Conservation (phyloP, 2,888 invertebrate species). For the Strigamia crassipes region DNA sequence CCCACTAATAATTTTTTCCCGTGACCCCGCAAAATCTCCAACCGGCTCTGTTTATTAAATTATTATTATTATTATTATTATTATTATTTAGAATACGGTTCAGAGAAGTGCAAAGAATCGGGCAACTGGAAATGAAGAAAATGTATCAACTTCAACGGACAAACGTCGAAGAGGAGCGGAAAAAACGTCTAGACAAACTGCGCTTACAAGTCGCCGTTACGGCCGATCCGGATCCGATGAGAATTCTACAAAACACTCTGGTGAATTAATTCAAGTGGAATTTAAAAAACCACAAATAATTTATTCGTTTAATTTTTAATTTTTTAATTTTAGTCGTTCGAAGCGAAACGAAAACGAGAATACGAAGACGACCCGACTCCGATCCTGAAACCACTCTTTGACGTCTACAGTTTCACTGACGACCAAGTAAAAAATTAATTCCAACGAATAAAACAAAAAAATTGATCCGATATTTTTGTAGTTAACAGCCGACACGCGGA, state of each 20-base stretch:
- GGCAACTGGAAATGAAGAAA: not conserved
- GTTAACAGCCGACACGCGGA: not conserved
- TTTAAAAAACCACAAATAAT: not conserved
- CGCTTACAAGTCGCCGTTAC: not conserved
- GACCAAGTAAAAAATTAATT: conserved; percentile 45
- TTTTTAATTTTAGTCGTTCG: not conserved
- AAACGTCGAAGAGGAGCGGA: not conserved
- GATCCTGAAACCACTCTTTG: conserved; percentile 28
- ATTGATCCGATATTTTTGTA: no score
- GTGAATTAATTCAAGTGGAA: no score
- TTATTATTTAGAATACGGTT: not conserved
- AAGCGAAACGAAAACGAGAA: conserved; percentile 11
- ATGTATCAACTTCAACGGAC: not conserved
- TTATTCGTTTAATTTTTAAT: not conserved
- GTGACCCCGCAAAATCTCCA: no score
- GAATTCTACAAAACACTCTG: not conserved
- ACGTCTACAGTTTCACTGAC: conserved; percentile 34
- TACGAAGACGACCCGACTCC: conserved; percentile 24
- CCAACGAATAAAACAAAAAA: no score
- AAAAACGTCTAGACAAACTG: not conserved
- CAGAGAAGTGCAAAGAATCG: not conserved
- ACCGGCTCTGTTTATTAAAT: no score
- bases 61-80: no score
- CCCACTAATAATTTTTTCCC: no score
- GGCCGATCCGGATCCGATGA: not conserved